A percentile compares a stretch with the other conserved stretches of the same genome.
Evolutionary conservation across 2,797 vertebrate genomes (phyloP).

Genomic region (Eulemur mongoz): DNA sequence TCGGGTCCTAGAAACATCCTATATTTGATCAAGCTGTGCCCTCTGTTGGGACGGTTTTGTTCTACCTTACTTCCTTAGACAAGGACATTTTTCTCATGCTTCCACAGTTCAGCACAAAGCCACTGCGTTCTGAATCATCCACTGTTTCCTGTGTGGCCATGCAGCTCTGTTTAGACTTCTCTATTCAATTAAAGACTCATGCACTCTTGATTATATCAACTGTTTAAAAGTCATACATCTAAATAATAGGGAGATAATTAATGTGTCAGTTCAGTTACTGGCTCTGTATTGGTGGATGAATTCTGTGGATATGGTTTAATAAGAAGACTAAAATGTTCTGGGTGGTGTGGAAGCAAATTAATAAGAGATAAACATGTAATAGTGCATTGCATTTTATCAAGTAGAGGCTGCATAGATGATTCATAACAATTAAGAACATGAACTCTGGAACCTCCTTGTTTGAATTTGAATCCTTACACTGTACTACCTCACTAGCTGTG

Average conservation of each 20-base stretch:
- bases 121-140: neutral
- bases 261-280: slow-evolving; percentile 19
- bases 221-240: slow-evolving; percentile 32
- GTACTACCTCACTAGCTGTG: neutral
- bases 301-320: neutral
- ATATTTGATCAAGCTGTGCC: neutral
- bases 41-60: neutral
- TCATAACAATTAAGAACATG: neutral
- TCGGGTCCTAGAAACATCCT: neutral
- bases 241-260: neutral
- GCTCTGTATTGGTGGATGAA: neutral
- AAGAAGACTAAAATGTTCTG: slow-evolving; percentile 34
- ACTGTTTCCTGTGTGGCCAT: neutral
- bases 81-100: neutral
- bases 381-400: neutral
- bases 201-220: neutral
- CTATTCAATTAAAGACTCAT: neutral
- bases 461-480: neutral
- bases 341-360: slow-evolving; percentile 3
- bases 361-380: neutral
- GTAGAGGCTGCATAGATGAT: neutral
- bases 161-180: neutral
- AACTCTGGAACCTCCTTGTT: neutral
- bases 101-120: neutral
- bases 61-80: neutral